These are phyloP conservation scores for Drosophila bocki DNA, from an alignment of 1,140 invertebrate species.

Conservation along the genomic window DNA sequence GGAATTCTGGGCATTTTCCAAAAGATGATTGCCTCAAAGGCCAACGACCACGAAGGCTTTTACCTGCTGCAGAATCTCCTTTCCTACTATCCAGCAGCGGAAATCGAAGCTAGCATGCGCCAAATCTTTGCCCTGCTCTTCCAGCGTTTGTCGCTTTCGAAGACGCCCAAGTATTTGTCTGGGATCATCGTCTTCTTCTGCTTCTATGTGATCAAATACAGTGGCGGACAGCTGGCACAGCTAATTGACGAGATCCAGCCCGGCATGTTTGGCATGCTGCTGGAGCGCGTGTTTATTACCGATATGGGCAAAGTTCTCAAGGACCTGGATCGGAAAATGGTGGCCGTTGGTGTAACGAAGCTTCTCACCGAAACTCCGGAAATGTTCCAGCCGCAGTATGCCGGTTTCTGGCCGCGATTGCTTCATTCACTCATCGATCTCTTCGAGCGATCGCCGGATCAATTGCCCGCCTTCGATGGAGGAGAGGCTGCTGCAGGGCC, in stretches of 20 bases:
- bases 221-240: constrained; percentile 89
- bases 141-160: constrained; percentile 95
- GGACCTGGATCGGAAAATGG: constrained; percentile 93
- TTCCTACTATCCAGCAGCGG: constrained; percentile 88
- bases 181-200: constrained; percentile 96
- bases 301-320: constrained; percentile 95
- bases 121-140: constrained; percentile 97
- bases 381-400: constrained; percentile 66
- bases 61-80: constrained; percentile 94
- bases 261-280: constrained; percentile 97
- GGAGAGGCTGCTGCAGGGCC: constrained; percentile 90
- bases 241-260: constrained; percentile 95
- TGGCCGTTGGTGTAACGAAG: constrained; percentile 94
- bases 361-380: constrained; percentile 91
- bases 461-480: constrained; percentile 89
- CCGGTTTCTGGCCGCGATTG: constrained; percentile 85
- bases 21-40: constrained; percentile 97
- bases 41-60: constrained; percentile 98
- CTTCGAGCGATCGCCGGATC: constrained; percentile 95
- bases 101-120: constrained; percentile 91
- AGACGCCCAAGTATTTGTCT: constrained; percentile 97
- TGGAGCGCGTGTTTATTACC: constrained; percentile 93
- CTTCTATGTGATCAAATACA: constrained; percentile 93
- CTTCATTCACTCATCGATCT: constrained; percentile 92
- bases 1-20: constrained; percentile 97